Percentiles rank a stretch among this genome's conserved stretches.
phyloP scores from a whole-genome alignment of 1,140 invertebrate species.

The Musca vetustissima region DNA sequence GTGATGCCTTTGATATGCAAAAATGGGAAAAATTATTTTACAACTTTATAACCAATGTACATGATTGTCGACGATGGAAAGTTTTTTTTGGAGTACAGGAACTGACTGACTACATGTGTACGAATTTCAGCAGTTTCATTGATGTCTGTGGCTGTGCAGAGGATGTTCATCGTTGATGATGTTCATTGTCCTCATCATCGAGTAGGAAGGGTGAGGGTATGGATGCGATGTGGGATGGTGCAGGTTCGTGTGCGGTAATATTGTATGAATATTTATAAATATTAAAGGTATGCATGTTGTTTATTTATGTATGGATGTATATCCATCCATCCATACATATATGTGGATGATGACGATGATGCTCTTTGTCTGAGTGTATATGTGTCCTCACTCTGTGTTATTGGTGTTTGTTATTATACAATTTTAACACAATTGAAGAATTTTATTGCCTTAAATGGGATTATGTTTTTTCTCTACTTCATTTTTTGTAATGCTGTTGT shows the following conservation, averaged over 20 bases:
- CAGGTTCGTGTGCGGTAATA: neutral
- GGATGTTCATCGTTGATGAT: neutral
- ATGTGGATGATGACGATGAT: neutral
- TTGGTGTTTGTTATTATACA: slow-evolving; percentile 15
- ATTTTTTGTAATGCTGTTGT: neutral
- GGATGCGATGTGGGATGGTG: neutral
- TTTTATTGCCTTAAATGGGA: slow-evolving; percentile 14
- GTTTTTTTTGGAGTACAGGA: too few relatives aligned
- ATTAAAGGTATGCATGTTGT: neutral
- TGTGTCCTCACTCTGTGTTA: neutral
- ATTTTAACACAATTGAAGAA: slow-evolving; percentile 20
- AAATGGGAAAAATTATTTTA: too few relatives aligned
- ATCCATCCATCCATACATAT: neutral
- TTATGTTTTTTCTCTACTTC: slow-evolving; percentile 11
- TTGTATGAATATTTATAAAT: neutral
- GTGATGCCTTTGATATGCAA: too few relatives aligned
- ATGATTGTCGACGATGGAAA: too few relatives aligned
- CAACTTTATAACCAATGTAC: too few relatives aligned
- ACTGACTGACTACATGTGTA: too few relatives aligned
- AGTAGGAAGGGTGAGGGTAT: too few relatives aligned
- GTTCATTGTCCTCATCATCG: too few relatives aligned
- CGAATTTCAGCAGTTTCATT: too few relatives aligned
- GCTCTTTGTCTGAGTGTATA: neutral
- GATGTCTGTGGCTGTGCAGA: neutral
- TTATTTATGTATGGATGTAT: neutral